These are phyloP conservation scores for Ectemnius lituratus DNA, from an alignment of 2,888 invertebrate genomes.

Conservation along the genomic window DNA sequence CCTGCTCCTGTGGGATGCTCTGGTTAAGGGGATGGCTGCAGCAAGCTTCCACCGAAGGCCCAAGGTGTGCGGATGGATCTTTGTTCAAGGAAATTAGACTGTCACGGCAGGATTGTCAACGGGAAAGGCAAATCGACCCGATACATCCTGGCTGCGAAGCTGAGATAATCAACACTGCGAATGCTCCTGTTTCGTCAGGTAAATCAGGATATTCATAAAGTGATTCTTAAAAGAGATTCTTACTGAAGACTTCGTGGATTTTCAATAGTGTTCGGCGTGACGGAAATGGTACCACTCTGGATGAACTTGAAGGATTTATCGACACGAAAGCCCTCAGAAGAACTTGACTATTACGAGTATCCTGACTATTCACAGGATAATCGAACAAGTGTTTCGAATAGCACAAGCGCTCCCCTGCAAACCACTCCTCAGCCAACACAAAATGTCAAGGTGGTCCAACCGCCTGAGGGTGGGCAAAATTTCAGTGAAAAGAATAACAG, in stretches of 20 bases:
- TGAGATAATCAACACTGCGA: constrained; percentile 79
- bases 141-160: constrained; percentile 85
- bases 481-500: constrained; percentile 36
- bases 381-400: constrained; percentile 23
- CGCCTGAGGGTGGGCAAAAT: constrained; percentile 52
- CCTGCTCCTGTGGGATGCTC: constrained; percentile 89
- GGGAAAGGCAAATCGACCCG: constrained; percentile 79
- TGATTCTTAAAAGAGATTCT: not conserved
- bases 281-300: constrained; percentile 81
- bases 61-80: constrained; percentile 88
- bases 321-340: constrained; percentile 74
- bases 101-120: constrained; percentile 84
- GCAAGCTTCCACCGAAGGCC: constrained; percentile 86
- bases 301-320: constrained; percentile 80
- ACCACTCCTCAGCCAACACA: constrained; percentile 27
- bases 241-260: not conserved
- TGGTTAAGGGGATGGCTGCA: constrained; percentile 92
- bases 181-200: constrained; percentile 49
- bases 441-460: constrained; percentile 18
- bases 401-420: constrained; percentile 18
- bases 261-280: constrained; percentile 77
- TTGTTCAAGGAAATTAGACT: constrained; percentile 86
- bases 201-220: not conserved
- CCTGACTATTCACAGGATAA: constrained; percentile 87
- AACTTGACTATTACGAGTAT: constrained; percentile 87